Base-by-base conservation (phyloP, 1,140 invertebrate genomes). In the Aphaenogaster ashmeadi region DNA sequence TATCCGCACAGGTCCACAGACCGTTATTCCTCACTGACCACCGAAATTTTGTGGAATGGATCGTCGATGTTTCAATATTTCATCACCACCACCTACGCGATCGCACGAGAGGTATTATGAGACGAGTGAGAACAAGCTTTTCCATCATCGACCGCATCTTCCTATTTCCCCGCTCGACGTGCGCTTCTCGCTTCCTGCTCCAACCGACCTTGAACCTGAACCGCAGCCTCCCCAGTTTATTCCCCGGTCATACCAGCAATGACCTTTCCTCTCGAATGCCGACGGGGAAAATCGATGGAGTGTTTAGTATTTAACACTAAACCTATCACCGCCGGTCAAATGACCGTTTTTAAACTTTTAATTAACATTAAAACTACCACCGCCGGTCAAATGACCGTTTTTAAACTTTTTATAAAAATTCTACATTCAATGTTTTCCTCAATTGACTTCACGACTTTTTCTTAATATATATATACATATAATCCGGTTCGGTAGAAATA, bases 171-270 rank as follows among this genome's bases (percentile, higher is more conserved):
- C 18, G 13, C 13, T 11, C 38, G 33, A 54, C 47, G 36, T 87
- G 60, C 21, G 44, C 36, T 41, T 11, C 47, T 64, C 64, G 89
- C 75, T 90, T 81, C 75, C 79, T 88, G 78, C 81, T 88, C 41
- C 66, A 9, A 60, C 47, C 58, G 86, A 88, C 91, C 90, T 91
- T 91, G 91, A 91, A 91, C 86, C 69, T 91, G 90, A 89, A 91
- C 60, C 72, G 27, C 71, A 91, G 64, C 69, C 54, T 62, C 58
- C 21, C 60, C 21, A 36, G 81, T 86, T 36, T 33, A 60, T 86
- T 60, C 56, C 58, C 44, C 56, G 27, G 50, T 66, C 41, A 60
- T 56, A 41, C 15, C 13, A 50, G 36, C 41, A 50, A 47, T 78
- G 81, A 86, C 80, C 58, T 69, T 67, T 67, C 56, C 52, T 6